Evolutionary conservation across 1,140 invertebrate species (phyloP), one percentile per base, ranked within the genome.

Genomic region (Heliothis subflexa): DNA sequence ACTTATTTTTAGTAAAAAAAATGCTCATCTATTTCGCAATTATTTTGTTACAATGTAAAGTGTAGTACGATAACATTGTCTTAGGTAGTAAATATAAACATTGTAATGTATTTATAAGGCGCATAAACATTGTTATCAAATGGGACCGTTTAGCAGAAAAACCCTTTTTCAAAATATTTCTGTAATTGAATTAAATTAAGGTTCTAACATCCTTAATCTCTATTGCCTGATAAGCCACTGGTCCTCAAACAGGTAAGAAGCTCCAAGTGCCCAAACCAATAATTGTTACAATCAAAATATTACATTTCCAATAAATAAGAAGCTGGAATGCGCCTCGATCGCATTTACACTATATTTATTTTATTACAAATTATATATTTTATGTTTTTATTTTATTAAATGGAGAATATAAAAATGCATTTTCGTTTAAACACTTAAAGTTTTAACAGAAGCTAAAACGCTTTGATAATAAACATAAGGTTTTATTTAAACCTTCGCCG

Each of bases 401-500:
- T 75, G 71, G n/a, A 49, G 52, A 25, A 16, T 55, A 80, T 47
- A 80, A 72, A 77, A 45, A 71, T 72, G 55, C 66, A 57, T 80
- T 66, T 54, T 16, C n/a, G n/a, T 59, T 50, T 62, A 64, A 40
- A 52, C 45, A 71, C 54, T 80, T 76, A 57, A 81, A 76, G 70
- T 73, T 72, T 80, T 76, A 80, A 78, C 74, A 77, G 74, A 73
- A 81, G 74, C 68, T 59, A 28, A 33, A 68, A 59, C 70, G 11
- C 82, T 62, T 84, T 79, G 66, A 13, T 76, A 73, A 84, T 82
- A 84, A 83, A 68, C 73, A 76, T 79, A 78, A 25, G 57, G 78
- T 84, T 85, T 86, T 82, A 79, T 81, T 54, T 33, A 18, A 18
- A 75, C 61, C 81, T 81, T 82, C 68, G 70, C 73, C 79, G 66